These are phyloP conservation scores for Chorisops tibialis DNA, from an alignment of 2,888 invertebrate genomes.

Conservation along the genomic window DNA sequence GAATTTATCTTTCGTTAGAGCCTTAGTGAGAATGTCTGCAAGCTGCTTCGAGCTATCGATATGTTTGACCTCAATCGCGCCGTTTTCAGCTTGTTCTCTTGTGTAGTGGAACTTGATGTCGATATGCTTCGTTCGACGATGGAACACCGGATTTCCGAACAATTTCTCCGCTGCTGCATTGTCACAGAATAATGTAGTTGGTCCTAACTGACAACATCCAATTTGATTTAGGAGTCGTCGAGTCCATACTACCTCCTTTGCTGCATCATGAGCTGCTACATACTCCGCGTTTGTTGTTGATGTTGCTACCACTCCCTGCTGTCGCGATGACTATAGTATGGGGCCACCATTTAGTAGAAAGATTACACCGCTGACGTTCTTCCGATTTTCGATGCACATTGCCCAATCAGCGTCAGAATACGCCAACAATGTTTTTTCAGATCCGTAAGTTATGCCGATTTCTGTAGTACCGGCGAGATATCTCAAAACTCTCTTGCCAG, in stretches of 20 bases:
- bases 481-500: background rate
- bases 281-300: background rate
- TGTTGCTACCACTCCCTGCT: background rate
- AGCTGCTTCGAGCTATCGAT: no score
- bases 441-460: background rate
- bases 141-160: conserved; percentile 21
- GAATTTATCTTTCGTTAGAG: no score
- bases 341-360: conserved; percentile 3
- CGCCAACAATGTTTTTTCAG: background rate
- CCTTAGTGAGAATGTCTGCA: no score
- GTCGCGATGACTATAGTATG: background rate
- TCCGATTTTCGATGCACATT: background rate
- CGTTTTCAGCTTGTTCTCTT: background rate
- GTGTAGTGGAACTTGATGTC: conserved; percentile 25
- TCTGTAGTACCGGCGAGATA: background rate
- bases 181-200: no score
- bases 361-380: background rate
- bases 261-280: no score
- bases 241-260: no score
- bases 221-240: no score
- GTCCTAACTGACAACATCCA: no score
- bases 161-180: no score
- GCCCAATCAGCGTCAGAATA: conserved; percentile 6
- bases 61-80: background rate
- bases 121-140: conserved; percentile 29